Evolutionary conservation across 2,888 invertebrate genomes (phyloP).

Genomic region (Andrena fulva): DNA sequence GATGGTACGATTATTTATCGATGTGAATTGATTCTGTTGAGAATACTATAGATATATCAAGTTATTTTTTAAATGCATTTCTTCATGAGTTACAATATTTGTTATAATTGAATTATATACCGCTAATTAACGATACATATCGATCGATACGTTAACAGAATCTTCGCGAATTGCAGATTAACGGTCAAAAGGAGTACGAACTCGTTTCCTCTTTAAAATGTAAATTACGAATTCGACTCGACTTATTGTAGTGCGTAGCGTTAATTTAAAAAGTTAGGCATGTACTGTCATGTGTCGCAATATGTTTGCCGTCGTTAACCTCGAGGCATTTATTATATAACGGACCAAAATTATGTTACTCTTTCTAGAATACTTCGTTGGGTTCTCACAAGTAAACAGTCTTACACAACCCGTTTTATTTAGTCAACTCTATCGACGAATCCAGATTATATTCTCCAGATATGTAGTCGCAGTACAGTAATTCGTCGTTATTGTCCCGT

Average conservation of each 20-base stretch:
- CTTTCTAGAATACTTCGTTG: too few relatives aligned
- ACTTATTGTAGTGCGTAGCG: neutral
- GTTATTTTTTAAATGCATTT: slow-evolving; percentile 13
- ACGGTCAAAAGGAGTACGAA: neutral
- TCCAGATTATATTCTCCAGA: too few relatives aligned
- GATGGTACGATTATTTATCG: neutral
- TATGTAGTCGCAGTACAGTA: neutral
- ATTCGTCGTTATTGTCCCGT: too few relatives aligned
- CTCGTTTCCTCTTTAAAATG: neutral
- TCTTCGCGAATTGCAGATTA: neutral
- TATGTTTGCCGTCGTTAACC: neutral
- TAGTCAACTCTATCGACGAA: too few relatives aligned
- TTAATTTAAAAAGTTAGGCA: neutral
- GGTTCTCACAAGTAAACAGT: neutral
- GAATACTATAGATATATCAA: neutral
- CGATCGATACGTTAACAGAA: neutral
- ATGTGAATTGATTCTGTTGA: slow-evolving; percentile 1
- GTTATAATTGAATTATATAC: neutral
- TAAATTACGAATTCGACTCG: neutral
- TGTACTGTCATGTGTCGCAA: neutral
- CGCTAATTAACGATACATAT: slow-evolving; percentile 38
- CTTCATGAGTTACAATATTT: slow-evolving; percentile 7
- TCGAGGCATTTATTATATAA: neutral
- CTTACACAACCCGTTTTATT: too few relatives aligned
- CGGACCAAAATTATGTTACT: neutral